These are phyloP conservation scores for Tetraneura akinire DNA, from an alignment of 1,140 invertebrate genomes.

Conservation along the genomic window DNA sequence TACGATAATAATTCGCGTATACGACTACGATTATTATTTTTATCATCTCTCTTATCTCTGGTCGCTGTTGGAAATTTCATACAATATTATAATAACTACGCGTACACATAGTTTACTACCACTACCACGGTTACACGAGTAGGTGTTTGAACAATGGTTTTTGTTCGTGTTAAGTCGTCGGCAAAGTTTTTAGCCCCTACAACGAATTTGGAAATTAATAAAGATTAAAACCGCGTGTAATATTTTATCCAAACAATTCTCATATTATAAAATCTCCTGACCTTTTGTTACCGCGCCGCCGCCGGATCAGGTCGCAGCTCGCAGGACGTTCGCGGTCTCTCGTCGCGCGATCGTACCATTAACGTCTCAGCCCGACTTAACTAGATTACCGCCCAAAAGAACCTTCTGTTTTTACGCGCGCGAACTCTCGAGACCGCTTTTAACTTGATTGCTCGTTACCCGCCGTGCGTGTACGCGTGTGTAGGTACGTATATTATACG, in stretches of 20 bases:
- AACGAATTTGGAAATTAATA: slow-evolving; percentile 25
- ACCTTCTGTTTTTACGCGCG: slow-evolving; percentile 13
- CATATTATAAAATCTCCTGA: neutral
- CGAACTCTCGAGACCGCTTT: neutral
- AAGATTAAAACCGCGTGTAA: slow-evolving; percentile 12
- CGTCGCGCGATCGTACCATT: neutral
- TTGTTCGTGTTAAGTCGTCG: slow-evolving; percentile 5
- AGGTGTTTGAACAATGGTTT: neutral
- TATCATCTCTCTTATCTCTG: too few relatives aligned
- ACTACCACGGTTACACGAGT: too few relatives aligned
- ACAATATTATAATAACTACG: neutral
- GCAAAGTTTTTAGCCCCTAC: neutral
- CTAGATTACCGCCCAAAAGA: neutral
- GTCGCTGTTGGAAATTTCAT: too few relatives aligned
- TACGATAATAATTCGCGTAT: too few relatives aligned
- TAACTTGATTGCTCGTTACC: slow-evolving; percentile 43
- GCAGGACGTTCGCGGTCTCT: neutral
- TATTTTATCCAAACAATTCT: neutral
- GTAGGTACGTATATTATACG: too few relatives aligned
- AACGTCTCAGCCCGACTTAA: slow-evolving; percentile 29
- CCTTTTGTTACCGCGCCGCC: neutral
- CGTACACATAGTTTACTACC: neutral
- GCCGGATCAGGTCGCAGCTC: neutral
- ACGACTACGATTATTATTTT: too few relatives aligned
- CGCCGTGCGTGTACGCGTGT: too few relatives aligned